Evolutionary conservation across 1,140 invertebrate genomes (phyloP).

Genomic region (Propsilocerus akamusi): DNA sequence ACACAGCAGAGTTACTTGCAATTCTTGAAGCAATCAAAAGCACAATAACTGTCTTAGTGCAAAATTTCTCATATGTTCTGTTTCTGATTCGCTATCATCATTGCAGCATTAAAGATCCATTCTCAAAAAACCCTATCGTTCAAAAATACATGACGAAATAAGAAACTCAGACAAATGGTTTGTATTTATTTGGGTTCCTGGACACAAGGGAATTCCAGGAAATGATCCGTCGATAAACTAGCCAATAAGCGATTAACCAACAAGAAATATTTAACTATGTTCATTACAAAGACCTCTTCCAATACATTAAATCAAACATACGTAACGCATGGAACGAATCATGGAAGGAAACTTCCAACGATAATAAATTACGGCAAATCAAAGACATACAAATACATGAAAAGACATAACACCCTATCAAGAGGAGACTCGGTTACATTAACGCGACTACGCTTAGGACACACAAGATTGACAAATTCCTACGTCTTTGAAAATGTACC

Average conservation of each 20-base stretch:
- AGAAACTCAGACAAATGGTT: not conserved
- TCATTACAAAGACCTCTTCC: not conserved
- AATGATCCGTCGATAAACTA: conserved; percentile 6
- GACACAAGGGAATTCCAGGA: conserved; percentile 2
- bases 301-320: not conserved
- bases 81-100: not conserved
- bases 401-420: not conserved
- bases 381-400: not conserved
- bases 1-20: not conserved
- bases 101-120: not conserved
- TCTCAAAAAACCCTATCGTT: not conserved
- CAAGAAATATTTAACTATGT: not conserved
- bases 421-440: not conserved
- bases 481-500: not conserved
- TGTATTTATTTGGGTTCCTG: conserved; percentile 5
- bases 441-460: not conserved
- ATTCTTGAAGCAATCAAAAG: not conserved
- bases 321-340: not conserved
- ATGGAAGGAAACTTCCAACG: not conserved
- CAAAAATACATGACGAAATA: not conserved
- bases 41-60: not conserved
- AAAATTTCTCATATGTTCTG: not conserved
- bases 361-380: not conserved
- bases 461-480: not conserved
- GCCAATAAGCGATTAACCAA: conserved; percentile 4